phyloP scores from a whole-genome alignment of 2,113 vertebrate species.

The Campylorhamphus procurvoides region DNA sequence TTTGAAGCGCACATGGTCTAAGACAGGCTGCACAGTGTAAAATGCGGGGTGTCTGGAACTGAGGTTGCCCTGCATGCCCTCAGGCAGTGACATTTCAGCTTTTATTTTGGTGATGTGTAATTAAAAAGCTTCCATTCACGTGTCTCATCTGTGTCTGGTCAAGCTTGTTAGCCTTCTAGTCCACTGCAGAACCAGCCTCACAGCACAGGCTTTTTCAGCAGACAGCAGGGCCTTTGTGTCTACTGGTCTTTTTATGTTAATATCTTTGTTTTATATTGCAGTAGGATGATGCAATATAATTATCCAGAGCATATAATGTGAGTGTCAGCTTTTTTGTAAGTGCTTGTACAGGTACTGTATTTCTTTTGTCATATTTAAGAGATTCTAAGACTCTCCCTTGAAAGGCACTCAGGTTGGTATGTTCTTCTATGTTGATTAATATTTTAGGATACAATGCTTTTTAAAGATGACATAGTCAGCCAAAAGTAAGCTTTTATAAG shows the following conservation, averaged over 20 bases:
- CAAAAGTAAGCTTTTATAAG: conserved; percentile 6
- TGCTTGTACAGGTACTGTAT: background rate
- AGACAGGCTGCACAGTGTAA: background rate
- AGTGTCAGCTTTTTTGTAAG: background rate
- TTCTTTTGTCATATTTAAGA: background rate
- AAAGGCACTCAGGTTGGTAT: background rate
- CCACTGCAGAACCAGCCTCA: background rate
- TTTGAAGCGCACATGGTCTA: background rate
- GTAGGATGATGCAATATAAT: background rate
- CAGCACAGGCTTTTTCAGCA: background rate
- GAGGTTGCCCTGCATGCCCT: background rate
- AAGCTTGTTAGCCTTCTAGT: background rate
- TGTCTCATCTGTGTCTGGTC: background rate
- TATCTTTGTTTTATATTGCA: background rate
- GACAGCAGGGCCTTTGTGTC: background rate
- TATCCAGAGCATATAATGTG: background rate
- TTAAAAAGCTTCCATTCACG: background rate
- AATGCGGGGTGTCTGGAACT: background rate
- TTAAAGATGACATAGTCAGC: background rate
- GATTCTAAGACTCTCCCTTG: background rate
- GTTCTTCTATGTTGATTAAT: background rate
- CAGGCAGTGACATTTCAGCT: background rate
- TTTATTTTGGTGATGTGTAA: background rate
- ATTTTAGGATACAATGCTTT: conserved; percentile 2
- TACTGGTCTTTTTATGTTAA: background rate